Percentiles rank a stretch among this genome's conserved stretches.
These are phyloP conservation scores for Ptychochromis oligacanthus DNA, from an alignment of 2,113 vertebrate genomes.

Conservation along the genomic window DNA sequence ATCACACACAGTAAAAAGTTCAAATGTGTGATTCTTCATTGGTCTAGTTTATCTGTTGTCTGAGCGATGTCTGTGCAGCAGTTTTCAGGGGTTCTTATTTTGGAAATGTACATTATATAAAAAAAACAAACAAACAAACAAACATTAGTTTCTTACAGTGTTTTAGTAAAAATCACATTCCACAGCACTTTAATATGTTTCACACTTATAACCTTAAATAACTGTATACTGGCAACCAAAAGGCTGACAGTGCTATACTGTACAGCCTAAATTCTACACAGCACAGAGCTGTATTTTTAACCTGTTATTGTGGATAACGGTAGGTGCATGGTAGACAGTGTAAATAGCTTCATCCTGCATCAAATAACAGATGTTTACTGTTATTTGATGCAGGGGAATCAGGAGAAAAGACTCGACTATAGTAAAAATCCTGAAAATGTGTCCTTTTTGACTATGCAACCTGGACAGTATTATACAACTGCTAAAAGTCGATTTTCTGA, in stretches of 20 bases:
- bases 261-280: neutral
- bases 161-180: neutral
- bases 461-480: fast-evolving
- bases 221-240: neutral
- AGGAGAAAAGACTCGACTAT: neutral
- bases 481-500: fast-evolving
- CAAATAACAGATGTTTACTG: neutral
- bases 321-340: neutral
- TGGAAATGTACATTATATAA: neutral
- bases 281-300: neutral
- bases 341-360: neutral
- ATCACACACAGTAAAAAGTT: neutral
- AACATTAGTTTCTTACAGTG: neutral
- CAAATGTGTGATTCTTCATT: fast-evolving
- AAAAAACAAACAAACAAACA: too few species aligned
- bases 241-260: neutral
- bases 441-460: neutral
- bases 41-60: neutral
- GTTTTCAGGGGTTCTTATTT: neutral
- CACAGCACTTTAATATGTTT: neutral
- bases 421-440: neutral
- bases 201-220: neutral
- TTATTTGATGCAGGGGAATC: neutral
- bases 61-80: neutral
- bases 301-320: neutral